Percentiles rank a stretch among this genome's conserved stretches.
These are phyloP conservation scores for Xyrauchen texanus DNA, from an alignment of 2,113 vertebrate species.

Conservation along the genomic window DNA sequence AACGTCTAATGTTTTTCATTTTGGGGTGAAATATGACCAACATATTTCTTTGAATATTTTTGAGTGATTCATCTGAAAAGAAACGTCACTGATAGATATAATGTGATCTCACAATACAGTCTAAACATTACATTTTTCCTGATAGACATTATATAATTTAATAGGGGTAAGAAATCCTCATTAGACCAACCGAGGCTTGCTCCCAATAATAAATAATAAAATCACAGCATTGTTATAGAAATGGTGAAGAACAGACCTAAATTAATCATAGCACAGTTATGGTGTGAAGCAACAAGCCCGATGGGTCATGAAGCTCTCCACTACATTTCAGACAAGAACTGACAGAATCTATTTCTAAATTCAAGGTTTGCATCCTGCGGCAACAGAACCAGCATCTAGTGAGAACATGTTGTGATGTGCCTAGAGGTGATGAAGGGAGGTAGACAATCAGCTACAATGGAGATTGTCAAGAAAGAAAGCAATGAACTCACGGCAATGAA, in stretches of 20 bases:
- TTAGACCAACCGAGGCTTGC: too few relatives aligned
- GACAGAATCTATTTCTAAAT: slow-evolving; percentile 20
- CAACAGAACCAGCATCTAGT: slow-evolving; percentile 14
- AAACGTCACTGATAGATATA: too few relatives aligned
- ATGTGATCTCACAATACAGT: too few relatives aligned
- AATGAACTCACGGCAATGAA: not conserved
- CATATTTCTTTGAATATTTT: too few relatives aligned
- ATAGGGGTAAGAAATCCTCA: too few relatives aligned
- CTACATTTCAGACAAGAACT: slow-evolving; percentile 13
- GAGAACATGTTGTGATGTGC: slow-evolving; percentile 29
- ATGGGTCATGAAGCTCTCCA: not conserved
- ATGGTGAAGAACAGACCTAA: slow-evolving; percentile 1
- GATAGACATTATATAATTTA: too few relatives aligned
- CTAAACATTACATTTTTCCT: too few relatives aligned
- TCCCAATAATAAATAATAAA: too few relatives aligned
- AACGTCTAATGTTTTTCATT: too few relatives aligned
- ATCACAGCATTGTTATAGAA: not conserved
- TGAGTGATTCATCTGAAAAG: too few relatives aligned
- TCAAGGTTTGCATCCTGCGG: slow-evolving; percentile 8
- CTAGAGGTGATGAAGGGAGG: slow-evolving; percentile 26
- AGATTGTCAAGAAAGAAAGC: not conserved
- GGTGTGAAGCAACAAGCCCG: not conserved
- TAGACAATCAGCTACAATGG: not conserved
- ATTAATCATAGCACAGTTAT: slow-evolving; percentile 18
- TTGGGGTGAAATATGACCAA: too few relatives aligned